These are phyloP conservation scores for Pangasius larnaudii DNA, from an alignment of 2,797 vertebrate species.

Conservation along the genomic window DNA sequence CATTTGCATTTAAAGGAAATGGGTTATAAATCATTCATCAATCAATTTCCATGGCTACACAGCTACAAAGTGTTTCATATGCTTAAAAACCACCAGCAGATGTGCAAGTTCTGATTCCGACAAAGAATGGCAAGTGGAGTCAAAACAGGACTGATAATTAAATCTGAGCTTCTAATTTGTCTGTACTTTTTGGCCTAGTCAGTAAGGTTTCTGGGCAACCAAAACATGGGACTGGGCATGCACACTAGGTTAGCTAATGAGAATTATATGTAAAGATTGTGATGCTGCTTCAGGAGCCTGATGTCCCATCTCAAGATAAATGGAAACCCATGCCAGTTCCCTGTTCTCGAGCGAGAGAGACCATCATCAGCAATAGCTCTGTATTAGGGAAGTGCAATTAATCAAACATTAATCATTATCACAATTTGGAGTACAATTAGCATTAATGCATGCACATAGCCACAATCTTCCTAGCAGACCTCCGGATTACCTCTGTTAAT, in stretches of 20 bases:
- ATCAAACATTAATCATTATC: conserved; percentile 20
- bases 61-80: neutral
- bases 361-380: neutral
- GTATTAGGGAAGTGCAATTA: neutral
- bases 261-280: neutral
- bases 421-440: conserved; percentile 32
- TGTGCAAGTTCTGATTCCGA: neutral
- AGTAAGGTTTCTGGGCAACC: neutral
- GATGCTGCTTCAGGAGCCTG: neutral
- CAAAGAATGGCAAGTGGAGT: neutral
- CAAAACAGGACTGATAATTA: neutral
- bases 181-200: neutral
- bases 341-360: too few relatives aligned
- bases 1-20: conserved; percentile 22
- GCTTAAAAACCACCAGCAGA: neutral
- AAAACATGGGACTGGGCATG: neutral
- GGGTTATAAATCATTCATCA: neutral
- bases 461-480: neutral
- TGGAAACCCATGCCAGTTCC: neutral
- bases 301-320: too few relatives aligned
- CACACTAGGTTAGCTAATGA: neutral
- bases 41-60: conserved; percentile 2
- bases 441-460: neutral
- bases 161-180: neutral
- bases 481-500: conserved; percentile 30